Base-by-base conservation (phyloP, 2,888 invertebrate genomes). In the Oligia latruncula region DNA sequence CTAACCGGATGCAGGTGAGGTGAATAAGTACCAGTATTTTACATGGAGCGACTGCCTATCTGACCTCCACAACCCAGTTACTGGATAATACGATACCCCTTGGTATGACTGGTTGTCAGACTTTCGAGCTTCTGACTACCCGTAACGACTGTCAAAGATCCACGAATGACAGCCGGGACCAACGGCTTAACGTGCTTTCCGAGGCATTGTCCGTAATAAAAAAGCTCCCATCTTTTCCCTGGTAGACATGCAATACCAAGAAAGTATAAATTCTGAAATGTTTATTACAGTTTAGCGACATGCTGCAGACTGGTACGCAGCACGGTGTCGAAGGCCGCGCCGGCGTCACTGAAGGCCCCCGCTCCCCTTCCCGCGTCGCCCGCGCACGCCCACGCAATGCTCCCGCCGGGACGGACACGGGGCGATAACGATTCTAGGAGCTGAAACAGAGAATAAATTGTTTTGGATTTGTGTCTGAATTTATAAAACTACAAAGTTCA, bases 341-440 rank as follows among this genome's bases (percentile, higher is more conserved):
- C 89, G 3, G 95, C 93, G 71, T 83, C 88, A 60, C 89, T 88
- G 83, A 92, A 95, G 58, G 88, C 81, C 3, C 91, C 91, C 60
- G 85, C 75, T 4, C 89, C 87, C 87, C 93, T 85, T 17, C 92
- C 90, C 88, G 89, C 89, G 87, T 93, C 88, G 20, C 93, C 91
- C 66, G 92, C 90, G 89, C 95, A 94, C 72, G 94, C 95, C 96
- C 96, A 97, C 64, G 93, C 93, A 62, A 97, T 89, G 80, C 91
- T 90, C 1, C 96, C 96, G 5, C 94, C 95, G 13, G 82, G 85
- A 9, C 86, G 89, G 68, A 96, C 93, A 4, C 89, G 89, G 4
- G 83, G 64, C 0, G 95, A 92, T 8, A 95, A 87, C 3, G 90
- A 89, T 85, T 96, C 95, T 88, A 96, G 88, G 78, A 94, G 86